phyloP scores from a whole-genome alignment of 1,140 invertebrate species.

The Heliothis subflexa region DNA sequence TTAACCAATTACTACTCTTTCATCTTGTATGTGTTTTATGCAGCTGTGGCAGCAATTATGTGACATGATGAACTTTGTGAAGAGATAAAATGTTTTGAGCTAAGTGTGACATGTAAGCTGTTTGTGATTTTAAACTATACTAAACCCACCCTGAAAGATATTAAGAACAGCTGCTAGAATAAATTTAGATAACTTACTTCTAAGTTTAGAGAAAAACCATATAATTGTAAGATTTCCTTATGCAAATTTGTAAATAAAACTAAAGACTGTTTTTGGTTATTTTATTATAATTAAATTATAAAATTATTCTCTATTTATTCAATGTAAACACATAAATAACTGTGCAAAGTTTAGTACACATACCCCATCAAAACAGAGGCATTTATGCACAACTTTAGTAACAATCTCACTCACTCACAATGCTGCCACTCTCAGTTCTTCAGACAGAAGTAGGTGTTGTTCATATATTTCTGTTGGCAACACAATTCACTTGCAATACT shows the following conservation, averaged over 20 bases:
- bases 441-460: conserved; percentile 19
- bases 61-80: conserved; percentile 4
- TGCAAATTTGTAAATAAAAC: conserved; percentile 77
- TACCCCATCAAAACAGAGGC: conserved; percentile 29
- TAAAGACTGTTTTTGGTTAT: conserved; percentile 66
- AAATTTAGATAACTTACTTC: conserved; percentile 46
- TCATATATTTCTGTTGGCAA: conserved; percentile 42
- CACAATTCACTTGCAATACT: conserved; percentile 53
- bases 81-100: conserved; percentile 14
- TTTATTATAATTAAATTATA: conserved; percentile 75
- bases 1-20: not conserved
- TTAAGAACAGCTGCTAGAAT: conserved; percentile 60
- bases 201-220: conserved; percentile 49
- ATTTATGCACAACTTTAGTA: conserved; percentile 30
- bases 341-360: conserved; percentile 44
- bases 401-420: conserved; percentile 54
- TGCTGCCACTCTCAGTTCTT: conserved; percentile 40
- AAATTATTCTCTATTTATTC: conserved; percentile 67
- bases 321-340: conserved; percentile 46
- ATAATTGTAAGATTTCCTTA: conserved; percentile 63
- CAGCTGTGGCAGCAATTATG: conserved; percentile 47
- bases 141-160: conserved; percentile 73
- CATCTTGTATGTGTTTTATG: conserved; percentile 47
- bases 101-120: conserved; percentile 56
- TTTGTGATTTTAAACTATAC: conserved; percentile 73